phyloP scores from a whole-genome alignment of 1,140 invertebrate genomes.

The Ruditapes philippinarum region DNA sequence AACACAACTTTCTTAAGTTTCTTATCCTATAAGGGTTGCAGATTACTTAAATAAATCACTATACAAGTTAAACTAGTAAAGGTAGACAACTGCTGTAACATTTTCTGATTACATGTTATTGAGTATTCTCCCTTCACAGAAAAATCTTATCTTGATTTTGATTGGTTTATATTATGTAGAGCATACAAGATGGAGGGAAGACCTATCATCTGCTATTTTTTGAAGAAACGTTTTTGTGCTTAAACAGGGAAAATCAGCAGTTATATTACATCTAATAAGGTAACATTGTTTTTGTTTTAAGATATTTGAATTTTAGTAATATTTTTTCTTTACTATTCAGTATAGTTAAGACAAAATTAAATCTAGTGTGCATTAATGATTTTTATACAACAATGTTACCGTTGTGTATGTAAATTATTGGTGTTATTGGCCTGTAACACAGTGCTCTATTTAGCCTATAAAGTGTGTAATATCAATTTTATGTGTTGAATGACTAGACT shows the following conservation, averaged over 20 bases:
- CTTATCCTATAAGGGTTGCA: too few species aligned
- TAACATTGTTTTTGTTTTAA: not conserved
- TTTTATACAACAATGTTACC: not conserved
- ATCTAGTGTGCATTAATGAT: slow-evolving; percentile 13
- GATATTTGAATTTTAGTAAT: too few species aligned
- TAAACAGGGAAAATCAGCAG: not conserved
- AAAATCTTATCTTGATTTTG: not conserved
- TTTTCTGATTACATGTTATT: not conserved
- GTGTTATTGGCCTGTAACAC: not conserved
- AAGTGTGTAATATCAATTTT: too few species aligned
- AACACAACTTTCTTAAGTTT: too few species aligned
- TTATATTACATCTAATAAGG: not conserved
- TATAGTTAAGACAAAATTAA: not conserved
- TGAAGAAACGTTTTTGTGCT: not conserved
- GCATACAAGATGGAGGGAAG: not conserved
- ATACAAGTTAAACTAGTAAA: too few species aligned
- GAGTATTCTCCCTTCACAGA: not conserved
- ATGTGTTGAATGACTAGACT: too few species aligned
- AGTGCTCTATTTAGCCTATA: too few species aligned
- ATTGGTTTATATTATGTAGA: not conserved
- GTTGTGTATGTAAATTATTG: slow-evolving; percentile 6
- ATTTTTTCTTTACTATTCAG: too few species aligned
- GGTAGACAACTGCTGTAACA: not conserved
- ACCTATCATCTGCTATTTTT: not conserved
- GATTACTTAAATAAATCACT: too few species aligned